phyloP scores from a whole-genome alignment of 2,888 invertebrate genomes.

The Entomobrya proxima region DNA sequence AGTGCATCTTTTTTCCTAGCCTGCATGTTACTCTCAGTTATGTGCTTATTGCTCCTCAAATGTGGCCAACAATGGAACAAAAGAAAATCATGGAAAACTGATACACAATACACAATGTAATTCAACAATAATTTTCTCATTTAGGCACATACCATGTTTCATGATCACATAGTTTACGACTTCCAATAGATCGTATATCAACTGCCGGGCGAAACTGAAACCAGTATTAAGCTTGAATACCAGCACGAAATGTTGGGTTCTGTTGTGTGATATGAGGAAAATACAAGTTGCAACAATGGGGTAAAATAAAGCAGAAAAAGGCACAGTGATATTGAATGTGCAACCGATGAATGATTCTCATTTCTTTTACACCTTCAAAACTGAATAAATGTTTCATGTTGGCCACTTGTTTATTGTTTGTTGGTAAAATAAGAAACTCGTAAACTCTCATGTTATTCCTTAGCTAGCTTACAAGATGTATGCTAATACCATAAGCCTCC shows the following conservation, averaged over 20 bases:
- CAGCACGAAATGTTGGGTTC: neutral
- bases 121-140: constrained; percentile 66
- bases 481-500: constrained; percentile 70
- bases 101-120: constrained; percentile 58
- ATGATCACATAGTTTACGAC: constrained; percentile 44
- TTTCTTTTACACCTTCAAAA: constrained; percentile 61
- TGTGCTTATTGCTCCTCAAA: neutral
- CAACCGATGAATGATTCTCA: constrained; percentile 35
- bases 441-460: constrained; percentile 63
- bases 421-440: constrained; percentile 69
- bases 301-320: neutral
- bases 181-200: constrained; percentile 48
- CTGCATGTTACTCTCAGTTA: neutral
- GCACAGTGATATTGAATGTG: neutral
- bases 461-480: constrained; percentile 56
- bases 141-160: constrained; percentile 54
- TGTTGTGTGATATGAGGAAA: constrained; percentile 1
- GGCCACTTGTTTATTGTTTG: constrained; percentile 73
- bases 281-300: neutral
- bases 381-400: constrained; percentile 63
- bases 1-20: constrained; percentile 14
- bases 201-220: constrained; percentile 49
- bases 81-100: constrained; percentile 43
- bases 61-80: constrained; percentile 36
- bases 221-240: constrained; percentile 29